Conservation (phyloP, 2,113 vertebrate species). For the Condylura cristata region DNA sequence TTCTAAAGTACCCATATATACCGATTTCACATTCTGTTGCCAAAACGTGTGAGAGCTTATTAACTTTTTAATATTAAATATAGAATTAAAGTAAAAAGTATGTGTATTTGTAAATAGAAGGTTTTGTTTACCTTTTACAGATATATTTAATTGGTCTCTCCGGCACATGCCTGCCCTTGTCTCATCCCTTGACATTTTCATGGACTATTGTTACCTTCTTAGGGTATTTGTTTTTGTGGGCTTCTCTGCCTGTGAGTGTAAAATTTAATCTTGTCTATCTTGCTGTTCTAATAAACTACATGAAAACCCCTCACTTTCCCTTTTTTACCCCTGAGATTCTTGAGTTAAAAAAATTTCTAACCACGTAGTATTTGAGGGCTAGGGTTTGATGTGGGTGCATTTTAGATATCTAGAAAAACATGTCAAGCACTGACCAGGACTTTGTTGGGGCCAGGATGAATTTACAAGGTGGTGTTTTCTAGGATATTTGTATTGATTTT, state of each 20-base stretch:
- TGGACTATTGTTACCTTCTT: background rate
- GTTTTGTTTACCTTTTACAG: background rate
- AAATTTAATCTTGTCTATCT: background rate
- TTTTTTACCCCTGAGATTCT: background rate
- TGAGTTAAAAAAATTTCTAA: background rate
- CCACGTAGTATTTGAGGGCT: background rate
- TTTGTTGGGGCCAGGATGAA: constrained; percentile 68
- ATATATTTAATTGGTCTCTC: no score
- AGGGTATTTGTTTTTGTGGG: background rate
- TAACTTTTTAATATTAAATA: background rate
- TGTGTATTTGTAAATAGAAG: background rate
- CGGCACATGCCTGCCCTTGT: no score
- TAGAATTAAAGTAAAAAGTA: background rate
- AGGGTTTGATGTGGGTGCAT: constrained; percentile 17
- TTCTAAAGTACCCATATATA: background rate
- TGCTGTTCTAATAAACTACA: background rate
- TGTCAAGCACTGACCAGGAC: constrained; percentile 57
- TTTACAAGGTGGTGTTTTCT: constrained; percentile 75
- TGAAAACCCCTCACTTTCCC: background rate
- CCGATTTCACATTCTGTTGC: background rate
- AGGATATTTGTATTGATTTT: constrained; percentile 79
- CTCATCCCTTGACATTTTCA: background rate
- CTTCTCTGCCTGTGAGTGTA: background rate
- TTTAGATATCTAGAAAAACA: constrained; percentile 68
- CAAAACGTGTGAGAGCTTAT: background rate